phyloP scores from a whole-genome alignment of 2,797 vertebrate genomes.

The Neopelma chrysocephalum region DNA sequence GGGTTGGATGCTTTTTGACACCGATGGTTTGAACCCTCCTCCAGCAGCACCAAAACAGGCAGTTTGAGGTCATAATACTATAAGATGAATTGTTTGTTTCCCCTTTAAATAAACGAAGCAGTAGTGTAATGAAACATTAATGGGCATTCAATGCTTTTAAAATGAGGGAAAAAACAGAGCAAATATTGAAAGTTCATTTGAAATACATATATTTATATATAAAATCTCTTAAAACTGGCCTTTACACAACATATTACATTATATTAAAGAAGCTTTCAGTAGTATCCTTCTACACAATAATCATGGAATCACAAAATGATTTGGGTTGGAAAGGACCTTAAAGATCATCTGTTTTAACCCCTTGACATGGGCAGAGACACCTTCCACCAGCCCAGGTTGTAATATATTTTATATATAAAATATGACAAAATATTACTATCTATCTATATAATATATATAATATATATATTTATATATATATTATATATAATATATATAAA shows the following conservation, averaged over 20 bases:
- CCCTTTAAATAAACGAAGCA: not conserved
- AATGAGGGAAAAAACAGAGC: not conserved
- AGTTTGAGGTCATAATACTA: not conserved
- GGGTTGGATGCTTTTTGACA: not conserved
- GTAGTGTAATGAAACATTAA: not conserved
- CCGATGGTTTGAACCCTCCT: not conserved
- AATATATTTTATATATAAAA: not conserved
- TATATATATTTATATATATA: too few relatives aligned
- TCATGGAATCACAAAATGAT: not conserved
- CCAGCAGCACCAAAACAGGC: not conserved
- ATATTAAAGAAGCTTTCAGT: not conserved
- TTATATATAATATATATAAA: too few relatives aligned
- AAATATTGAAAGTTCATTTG: not conserved
- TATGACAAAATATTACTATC: too few relatives aligned
- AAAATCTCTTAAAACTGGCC: not conserved
- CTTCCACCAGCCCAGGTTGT: too few relatives aligned
- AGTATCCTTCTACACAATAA: not conserved
- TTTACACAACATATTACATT: not conserved
- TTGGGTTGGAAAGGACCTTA: not conserved
- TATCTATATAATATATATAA: too few relatives aligned
- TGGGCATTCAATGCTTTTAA: not conserved
- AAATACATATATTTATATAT: not conserved
- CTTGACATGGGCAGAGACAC: too few relatives aligned
- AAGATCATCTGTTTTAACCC: not conserved
- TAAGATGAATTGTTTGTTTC: not conserved